These are phyloP conservation scores for Epinephelus coioides DNA, from an alignment of 2,797 vertebrate species.

Conservation along the genomic window DNA sequence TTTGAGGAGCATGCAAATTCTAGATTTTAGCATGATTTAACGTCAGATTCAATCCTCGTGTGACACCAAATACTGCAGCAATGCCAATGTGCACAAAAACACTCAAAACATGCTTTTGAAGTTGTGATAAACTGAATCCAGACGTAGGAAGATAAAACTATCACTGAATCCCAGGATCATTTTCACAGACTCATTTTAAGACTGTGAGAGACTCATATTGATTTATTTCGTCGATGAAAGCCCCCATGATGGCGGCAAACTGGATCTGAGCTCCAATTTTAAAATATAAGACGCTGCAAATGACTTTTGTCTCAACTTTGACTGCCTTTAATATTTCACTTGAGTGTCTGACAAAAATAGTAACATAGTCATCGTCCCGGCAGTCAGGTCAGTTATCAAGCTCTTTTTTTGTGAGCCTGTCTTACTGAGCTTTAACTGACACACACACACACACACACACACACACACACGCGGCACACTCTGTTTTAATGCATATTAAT, in stretches of 20 bases:
- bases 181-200: conserved; percentile 5
- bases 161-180: conserved; percentile 4
- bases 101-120: neutral
- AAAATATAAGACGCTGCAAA: conserved; percentile 54
- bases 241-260: conserved; percentile 1
- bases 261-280: conserved; percentile 37
- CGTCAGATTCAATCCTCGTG: neutral
- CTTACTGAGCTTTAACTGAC: conserved; percentile 56
- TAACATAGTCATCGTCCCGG: conserved; percentile 54
- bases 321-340: conserved; percentile 60
- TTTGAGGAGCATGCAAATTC: conserved; percentile 19
- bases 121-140: conserved; percentile 1
- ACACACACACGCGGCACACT: conserved; percentile 35
- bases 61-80: neutral
- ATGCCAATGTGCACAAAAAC: neutral
- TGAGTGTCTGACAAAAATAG: conserved; percentile 58
- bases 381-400: conserved; percentile 61
- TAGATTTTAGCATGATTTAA: conserved; percentile 21
- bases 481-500: conserved; percentile 85
- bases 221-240: conserved; percentile 37
- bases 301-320: conserved; percentile 53
- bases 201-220: conserved; percentile 12
- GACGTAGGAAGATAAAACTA: neutral
- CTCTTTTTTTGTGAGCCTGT: conserved; percentile 43
- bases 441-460: conserved; percentile 42